phyloP scores from a whole-genome alignment of 2,113 vertebrate species.

The Murina feae region DNA sequence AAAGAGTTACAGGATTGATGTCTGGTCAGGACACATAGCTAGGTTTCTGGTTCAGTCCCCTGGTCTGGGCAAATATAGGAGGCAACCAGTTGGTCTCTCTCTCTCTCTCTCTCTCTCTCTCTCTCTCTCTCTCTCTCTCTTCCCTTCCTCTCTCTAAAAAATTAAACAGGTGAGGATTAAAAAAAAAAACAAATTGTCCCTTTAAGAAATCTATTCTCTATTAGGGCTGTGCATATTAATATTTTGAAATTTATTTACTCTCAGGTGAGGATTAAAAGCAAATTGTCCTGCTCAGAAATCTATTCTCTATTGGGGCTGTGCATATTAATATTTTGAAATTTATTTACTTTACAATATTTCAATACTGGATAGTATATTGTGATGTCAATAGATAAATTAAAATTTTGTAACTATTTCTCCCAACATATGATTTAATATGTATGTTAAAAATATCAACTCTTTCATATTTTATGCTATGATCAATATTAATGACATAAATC shows the following conservation, averaged over 20 bases:
- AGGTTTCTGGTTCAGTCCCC: background rate
- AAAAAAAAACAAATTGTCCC: background rate
- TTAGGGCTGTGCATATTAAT: background rate
- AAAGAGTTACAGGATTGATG: background rate
- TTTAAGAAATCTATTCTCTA: background rate
- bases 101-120: background rate
- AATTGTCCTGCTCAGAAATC: background rate
- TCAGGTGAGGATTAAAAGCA: background rate
- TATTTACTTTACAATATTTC: background rate
- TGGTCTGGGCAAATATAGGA: background rate
- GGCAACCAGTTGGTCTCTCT: background rate
- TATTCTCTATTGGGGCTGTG: background rate
- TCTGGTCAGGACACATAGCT: background rate
- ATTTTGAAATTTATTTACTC: background rate
- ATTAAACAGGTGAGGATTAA: background rate
- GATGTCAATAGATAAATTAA: background rate
- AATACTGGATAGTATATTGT: background rate
- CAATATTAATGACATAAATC: background rate
- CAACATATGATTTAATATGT: background rate
- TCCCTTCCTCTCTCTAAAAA: background rate
- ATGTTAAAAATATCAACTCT: background rate
- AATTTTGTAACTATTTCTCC: background rate
- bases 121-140: background rate
- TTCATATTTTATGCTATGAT: background rate
- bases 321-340: background rate